Percentiles rank a stretch among this genome's conserved stretches.
phyloP scores from a whole-genome alignment of 2,797 vertebrate genomes.

The Eptatretus atami region DNA sequence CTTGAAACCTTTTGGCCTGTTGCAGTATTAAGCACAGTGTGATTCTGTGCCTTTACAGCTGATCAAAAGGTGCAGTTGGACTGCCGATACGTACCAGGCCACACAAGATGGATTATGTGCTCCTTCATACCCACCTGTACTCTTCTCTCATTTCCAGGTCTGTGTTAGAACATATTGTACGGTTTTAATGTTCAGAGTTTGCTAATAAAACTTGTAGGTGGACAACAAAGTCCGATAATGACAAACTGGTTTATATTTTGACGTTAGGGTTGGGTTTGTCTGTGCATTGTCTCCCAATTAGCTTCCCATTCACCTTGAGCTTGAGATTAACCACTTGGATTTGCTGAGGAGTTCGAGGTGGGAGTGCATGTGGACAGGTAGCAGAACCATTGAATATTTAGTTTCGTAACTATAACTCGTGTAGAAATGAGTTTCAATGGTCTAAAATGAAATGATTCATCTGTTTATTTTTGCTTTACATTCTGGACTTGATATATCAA shows the following conservation, averaged over 20 bases:
- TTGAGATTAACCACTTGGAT: conserved; percentile 46
- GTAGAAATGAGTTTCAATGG: too few species aligned
- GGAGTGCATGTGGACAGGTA: conserved; percentile 33
- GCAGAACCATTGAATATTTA: neutral
- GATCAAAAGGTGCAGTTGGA: conserved; percentile 4
- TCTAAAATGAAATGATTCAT: too few species aligned
- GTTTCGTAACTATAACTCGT: neutral
- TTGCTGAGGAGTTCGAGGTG: conserved; percentile 37
- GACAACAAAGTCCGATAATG: too few species aligned
- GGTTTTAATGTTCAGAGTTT: neutral
- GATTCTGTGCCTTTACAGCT: neutral
- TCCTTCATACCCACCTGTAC: neutral
- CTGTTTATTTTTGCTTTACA: too few species aligned
- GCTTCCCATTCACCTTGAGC: conserved; percentile 69
- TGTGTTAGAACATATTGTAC: neutral
- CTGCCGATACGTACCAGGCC: neutral
- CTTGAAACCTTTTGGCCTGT: too few species aligned
- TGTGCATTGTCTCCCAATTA: conserved; percentile 14
- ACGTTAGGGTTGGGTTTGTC: too few species aligned
- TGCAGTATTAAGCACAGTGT: neutral
- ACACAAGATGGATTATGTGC: neutral
- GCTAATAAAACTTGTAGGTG: too few species aligned
- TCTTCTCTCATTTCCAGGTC: neutral
- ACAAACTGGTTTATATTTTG: too few species aligned
- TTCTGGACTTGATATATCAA: too few species aligned